phyloP scores from a whole-genome alignment of 2,797 vertebrate species.

The Liparis tanakae region DNA sequence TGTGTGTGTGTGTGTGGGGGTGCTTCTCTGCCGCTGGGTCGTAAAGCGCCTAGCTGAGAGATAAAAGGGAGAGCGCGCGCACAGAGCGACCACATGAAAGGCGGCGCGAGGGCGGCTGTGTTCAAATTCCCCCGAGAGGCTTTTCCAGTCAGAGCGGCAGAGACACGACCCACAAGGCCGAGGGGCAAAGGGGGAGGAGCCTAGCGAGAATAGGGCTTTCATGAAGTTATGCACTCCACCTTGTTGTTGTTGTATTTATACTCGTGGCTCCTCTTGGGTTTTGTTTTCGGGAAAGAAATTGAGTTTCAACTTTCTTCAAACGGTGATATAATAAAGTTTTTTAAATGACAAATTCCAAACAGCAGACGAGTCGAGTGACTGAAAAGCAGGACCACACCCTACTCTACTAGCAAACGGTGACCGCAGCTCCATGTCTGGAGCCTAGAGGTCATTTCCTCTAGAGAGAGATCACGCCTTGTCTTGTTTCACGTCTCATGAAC shows the following conservation, averaged over 20 bases:
- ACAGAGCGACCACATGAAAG: slow-evolving; percentile 81
- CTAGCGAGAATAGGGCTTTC: slow-evolving; percentile 54
- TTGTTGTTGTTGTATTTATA: slow-evolving; percentile 1
- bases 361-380: slow-evolving; percentile 37
- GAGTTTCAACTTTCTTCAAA: slow-evolving; percentile 5
- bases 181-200: slow-evolving; percentile 75
- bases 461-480: slow-evolving; percentile 24
- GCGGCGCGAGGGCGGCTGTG: slow-evolving; percentile 71
- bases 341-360: slow-evolving; percentile 80
- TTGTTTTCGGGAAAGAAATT: slow-evolving; percentile 8
- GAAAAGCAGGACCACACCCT: too few species aligned
- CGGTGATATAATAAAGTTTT: background rate
- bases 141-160: slow-evolving; percentile 78
- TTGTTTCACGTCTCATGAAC: slow-evolving; percentile 4
- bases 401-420: slow-evolving; percentile 42
- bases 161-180: slow-evolving; percentile 73
- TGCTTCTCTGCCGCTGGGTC: slow-evolving; percentile 62
- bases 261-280: background rate
- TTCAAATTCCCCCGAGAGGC: slow-evolving; percentile 81
- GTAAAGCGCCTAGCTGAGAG: slow-evolving; percentile 77
- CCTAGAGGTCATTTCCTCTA: slow-evolving; percentile 51
- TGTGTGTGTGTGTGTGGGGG: too few species aligned
- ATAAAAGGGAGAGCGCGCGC: slow-evolving; percentile 78
- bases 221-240: slow-evolving; percentile 59
- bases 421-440: slow-evolving; percentile 70